Evolutionary conservation across 2,113 vertebrate genomes (phyloP), one percentile per base, ranked within the genome.

Genomic region (Ptyas mucosa): DNA sequence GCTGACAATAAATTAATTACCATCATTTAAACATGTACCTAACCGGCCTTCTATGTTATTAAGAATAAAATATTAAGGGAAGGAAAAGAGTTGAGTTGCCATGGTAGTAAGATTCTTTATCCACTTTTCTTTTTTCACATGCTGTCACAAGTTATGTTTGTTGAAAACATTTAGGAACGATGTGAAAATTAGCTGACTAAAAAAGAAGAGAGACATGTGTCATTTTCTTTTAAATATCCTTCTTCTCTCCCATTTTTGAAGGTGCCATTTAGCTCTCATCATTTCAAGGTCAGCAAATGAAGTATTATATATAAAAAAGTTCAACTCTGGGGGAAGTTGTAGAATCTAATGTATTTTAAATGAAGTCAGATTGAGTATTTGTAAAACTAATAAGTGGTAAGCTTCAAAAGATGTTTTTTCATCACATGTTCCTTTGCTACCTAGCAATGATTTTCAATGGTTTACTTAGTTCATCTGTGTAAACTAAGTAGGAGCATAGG

Each of bases 21-120:
- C 90, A 89, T 92, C 69, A 64, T 55, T 43, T 90, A 39, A 92
- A 90, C 92, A 39, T 39, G 34, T 39, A 93, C 92, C 94, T 53
- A 43, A 69, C 51, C 97, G 94, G 58, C 93, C 91, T 39, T 92
- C 57, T 89, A 89, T 97, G 90, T 61, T 97, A 91, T 96, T 94
- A 97, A 96, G 97, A 94, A 97, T 96, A 94, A 94, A 95, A 96
- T 18, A 91, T 95, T 97, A 91, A 96, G 95, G 85, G 96, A 95
- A 96, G 96, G 95, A 96, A 96, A 95, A 96, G 97, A 95, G 96
- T 97, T 97, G 96, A 97, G 97, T 97, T 98, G 95, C 98, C 97
- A 98, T 98, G 96, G 96, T 15, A 94, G 97, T 97, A 96, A 92
- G 94, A 97, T 94, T 95, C 93, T 96, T 96, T 39, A 96, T 94